Evolutionary conservation across 1,140 invertebrate genomes (phyloP).

Genomic region (Drosophila mojavensis): DNA sequence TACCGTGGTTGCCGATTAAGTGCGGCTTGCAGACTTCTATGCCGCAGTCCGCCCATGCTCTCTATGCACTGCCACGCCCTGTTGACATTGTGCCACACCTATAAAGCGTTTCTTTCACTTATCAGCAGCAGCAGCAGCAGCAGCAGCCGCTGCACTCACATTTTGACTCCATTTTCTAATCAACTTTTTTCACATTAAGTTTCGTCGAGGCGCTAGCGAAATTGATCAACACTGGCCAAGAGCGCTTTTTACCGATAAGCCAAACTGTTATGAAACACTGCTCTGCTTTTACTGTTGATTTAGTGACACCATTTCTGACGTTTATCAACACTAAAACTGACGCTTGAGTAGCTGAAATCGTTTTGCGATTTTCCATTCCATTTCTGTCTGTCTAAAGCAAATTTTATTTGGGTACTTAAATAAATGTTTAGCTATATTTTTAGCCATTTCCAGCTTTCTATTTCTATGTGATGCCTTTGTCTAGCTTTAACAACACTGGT

Average conservation of each 20-base stretch:
- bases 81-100: slow-evolving; percentile 5
- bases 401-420: too few species aligned
- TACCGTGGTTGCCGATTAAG: slow-evolving; percentile 68
- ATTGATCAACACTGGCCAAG: slow-evolving; percentile 12
- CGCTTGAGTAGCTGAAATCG: too few species aligned
- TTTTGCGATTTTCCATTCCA: too few species aligned
- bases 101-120: background rate
- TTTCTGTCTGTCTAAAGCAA: too few species aligned
- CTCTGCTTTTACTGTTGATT: background rate
- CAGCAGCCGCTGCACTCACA: slow-evolving; percentile 1
- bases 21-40: slow-evolving; percentile 33
- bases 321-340: too few species aligned
- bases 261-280: background rate
- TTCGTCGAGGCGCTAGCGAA: slow-evolving; percentile 31
- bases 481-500: too few species aligned
- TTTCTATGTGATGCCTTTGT: too few species aligned
- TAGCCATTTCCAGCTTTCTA: too few species aligned
- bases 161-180: slow-evolving; percentile 49
- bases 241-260: background rate
- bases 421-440: too few species aligned
- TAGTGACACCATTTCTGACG: background rate
- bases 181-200: slow-evolving; percentile 66
- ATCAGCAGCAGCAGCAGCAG: background rate
- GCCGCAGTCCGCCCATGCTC: background rate
- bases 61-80: background rate